Base-by-base conservation (phyloP, 2,797 vertebrate genomes). In the Petrocephalus schoutedeni region DNA sequence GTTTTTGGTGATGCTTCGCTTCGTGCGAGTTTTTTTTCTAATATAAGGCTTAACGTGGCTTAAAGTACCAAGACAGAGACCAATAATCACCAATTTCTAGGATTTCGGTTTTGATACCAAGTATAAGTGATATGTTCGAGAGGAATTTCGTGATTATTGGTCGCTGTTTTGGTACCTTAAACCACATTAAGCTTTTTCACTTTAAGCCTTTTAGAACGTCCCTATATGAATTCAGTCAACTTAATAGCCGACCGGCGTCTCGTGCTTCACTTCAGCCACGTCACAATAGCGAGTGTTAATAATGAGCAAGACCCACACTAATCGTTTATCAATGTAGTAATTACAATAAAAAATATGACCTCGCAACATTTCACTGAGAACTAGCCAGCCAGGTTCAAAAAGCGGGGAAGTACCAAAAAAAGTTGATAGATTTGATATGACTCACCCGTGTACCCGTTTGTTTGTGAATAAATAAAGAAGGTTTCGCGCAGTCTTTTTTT, bases 381-480 rank as follows among this genome's bases (percentile, higher is more conserved):
- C 80, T 53, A 77, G 28, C 87, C 57, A 88, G 56, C 56, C 77
- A 83, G 74, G 80, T 71, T 54, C 85, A 21, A n/a, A 36, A 83
- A 58, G 1, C 54, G 87, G 87, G 87, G 87, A 88, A 64, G 59
- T 59, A 88, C 87, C 87, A 45, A 19, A n/a, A 87, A 58, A 64
- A 64, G 87, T 82, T 41, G 64, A n/a, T 28, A 58, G 56, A 83
- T 83, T 7, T 19, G 56, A 88, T 49, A 88, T 84, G 87, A 88
- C 32, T 88, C 57, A 80, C 57, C 28, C 23, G 58, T 61, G 21
- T 71, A 61, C 16, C 80, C 53, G 32, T 88, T 83, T 88, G 80
- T 88, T 84, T 88, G 77, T 87, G 77, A 87, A 87, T 77, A 80
- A 71, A 88, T 59, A 88, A 51, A 5, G 51, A 83, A 83, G 49